Conservation (phyloP, 2,888 invertebrate genomes). For the Tetragonisca angustula region DNA sequence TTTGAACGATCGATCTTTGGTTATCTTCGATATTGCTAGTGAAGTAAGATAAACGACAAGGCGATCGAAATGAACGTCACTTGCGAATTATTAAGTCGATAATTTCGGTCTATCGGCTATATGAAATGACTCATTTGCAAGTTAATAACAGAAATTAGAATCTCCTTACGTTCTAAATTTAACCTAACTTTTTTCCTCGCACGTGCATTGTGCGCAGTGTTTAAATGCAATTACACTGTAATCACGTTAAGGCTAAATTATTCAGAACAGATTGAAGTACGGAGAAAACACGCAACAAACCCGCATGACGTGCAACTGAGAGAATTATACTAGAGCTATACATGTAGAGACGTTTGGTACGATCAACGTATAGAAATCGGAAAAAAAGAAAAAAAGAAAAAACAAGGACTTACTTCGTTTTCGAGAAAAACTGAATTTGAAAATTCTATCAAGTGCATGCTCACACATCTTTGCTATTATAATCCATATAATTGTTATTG, state of each 20-base stretch:
- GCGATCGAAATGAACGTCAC: slow-evolving; percentile 17
- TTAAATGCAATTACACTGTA: no score
- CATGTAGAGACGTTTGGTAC: no score
- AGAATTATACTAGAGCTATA: no score
- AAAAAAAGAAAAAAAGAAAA: neutral
- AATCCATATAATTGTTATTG: no score
- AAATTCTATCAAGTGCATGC: no score
- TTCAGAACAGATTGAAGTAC: no score
- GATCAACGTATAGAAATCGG: no score
- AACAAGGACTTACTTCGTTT: neutral
- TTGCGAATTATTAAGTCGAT: slow-evolving; percentile 7
- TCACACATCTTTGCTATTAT: no score
- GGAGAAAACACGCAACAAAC: no score
- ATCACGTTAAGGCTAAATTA: no score
- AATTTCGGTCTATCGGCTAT: neutral
- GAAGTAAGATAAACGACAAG: neutral
- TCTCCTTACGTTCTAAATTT: neutral
- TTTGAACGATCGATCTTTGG: neutral
- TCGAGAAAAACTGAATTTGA: neutral
- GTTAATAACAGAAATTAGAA: neutral
- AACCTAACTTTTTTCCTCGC: neutral
- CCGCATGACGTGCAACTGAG: no score
- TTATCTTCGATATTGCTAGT: neutral
- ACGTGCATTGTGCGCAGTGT: no score
- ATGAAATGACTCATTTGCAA: neutral